Evolutionary conservation across 2,888 invertebrate species (phyloP).

Genomic region (Drosophila leonis): DNA sequence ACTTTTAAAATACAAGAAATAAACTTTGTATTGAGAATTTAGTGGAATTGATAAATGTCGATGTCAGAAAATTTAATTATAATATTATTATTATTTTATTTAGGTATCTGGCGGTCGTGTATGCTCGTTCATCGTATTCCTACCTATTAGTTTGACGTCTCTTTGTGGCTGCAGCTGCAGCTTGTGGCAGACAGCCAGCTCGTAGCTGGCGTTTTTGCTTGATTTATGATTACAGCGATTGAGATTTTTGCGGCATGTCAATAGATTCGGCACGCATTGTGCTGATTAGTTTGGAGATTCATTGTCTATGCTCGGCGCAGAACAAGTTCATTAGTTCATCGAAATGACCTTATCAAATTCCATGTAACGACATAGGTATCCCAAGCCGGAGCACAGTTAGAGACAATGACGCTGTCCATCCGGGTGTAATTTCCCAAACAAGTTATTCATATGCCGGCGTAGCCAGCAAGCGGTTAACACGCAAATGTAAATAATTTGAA

Average conservation of each 20-base stretch:
- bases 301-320: conserved; percentile 44
- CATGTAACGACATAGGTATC: conserved; percentile 40
- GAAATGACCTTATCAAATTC: conserved; percentile 58
- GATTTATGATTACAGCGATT: conserved; percentile 73
- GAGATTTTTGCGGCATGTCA: conserved; percentile 67
- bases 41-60: neutral
- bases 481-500: conserved; percentile 74
- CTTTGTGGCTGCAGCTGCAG: conserved; percentile 48
- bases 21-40: neutral
- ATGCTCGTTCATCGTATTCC: neutral
- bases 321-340: conserved; percentile 64
- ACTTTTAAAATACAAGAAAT: too few relatives aligned
- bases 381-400: neutral
- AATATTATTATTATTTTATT: neutral
- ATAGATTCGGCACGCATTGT: conserved; percentile 75
- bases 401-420: conserved; percentile 54
- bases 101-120: neutral
- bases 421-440: conserved; percentile 80
- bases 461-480: conserved; percentile 48
- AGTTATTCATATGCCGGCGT: conserved; percentile 65
- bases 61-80: neutral
- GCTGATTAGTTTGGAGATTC: conserved; percentile 44
- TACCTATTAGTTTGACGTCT: conserved; percentile 17
- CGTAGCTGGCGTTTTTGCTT: conserved; percentile 58
- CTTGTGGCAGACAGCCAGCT: conserved; percentile 24